A percentile compares a stretch with the other conserved stretches of the same genome.
phyloP scores from a whole-genome alignment of 1,140 invertebrate species.

The Panagrolaimus sp. region DNA sequence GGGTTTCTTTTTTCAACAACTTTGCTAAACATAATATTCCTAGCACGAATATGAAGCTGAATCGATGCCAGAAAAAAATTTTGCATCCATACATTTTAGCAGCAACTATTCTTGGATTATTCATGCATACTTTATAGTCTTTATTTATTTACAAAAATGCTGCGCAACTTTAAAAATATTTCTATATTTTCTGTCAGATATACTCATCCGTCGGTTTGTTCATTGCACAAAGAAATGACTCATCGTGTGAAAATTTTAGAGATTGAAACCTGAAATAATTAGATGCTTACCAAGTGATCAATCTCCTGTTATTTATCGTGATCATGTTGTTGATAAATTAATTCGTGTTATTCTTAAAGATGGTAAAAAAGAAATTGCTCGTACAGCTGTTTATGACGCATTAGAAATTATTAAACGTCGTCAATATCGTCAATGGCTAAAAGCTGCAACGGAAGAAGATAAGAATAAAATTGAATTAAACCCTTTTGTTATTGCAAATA shows the following conservation, averaged over 20 bases:
- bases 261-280: conserved; percentile 4
- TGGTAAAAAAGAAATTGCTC: conserved; percentile 46
- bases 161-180: no score
- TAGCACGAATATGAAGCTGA: no score
- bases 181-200: background rate
- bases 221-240: background rate
- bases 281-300: conserved; percentile 40
- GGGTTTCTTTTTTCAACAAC: no score
- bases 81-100: no score
- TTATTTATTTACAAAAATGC: no score
- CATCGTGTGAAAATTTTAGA: background rate
- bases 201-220: conserved; percentile 2
- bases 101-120: no score
- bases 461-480: conserved; percentile 44
- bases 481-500: conserved; percentile 44
- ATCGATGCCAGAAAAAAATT: no score
- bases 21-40: no score
- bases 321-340: conserved; percentile 53
- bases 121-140: no score
- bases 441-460: conserved; percentile 36
- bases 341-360: conserved; percentile 45
- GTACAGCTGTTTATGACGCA: conserved; percentile 40
- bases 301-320: conserved; percentile 54
- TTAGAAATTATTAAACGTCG: conserved; percentile 50
- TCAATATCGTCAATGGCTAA: conserved; percentile 50